Evolutionary conservation across 2,797 vertebrate species (phyloP).

Genomic region (Sebastolobus altivelis): DNA sequence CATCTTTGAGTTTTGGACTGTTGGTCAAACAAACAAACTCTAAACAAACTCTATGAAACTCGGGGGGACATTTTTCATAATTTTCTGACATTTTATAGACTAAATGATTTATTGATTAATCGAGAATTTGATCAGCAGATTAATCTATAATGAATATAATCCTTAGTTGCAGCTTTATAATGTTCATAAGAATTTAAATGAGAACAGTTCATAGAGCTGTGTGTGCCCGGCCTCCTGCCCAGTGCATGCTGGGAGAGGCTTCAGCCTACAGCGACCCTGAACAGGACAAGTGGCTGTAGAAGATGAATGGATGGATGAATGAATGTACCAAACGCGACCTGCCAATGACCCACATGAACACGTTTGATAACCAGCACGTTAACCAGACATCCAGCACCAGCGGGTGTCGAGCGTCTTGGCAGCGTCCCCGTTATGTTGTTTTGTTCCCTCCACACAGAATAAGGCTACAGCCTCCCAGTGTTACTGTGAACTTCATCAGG

Average conservation of each 20-base stretch:
- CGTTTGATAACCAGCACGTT: constrained; percentile 31
- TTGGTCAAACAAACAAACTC: not conserved
- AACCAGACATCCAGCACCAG: constrained; percentile 12
- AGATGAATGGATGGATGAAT: constrained; percentile 36
- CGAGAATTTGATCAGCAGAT: not conserved
- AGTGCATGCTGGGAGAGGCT: constrained; percentile 39
- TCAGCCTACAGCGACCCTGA: not conserved
- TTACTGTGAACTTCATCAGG: constrained; percentile 61
- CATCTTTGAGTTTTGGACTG: not conserved
- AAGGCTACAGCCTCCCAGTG: constrained; percentile 16
- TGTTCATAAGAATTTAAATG: not conserved
- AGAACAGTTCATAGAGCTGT: not conserved
- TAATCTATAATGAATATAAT: not conserved
- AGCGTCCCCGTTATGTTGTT: constrained; percentile 20
- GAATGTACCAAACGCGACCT: constrained; percentile 40
- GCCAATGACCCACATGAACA: constrained; percentile 22
- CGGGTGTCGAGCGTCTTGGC: constrained; percentile 10
- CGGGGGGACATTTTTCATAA: not conserved
- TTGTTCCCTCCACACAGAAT: constrained; percentile 29
- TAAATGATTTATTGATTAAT: not conserved
- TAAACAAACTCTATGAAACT: not conserved
- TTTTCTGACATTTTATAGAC: not conserved
- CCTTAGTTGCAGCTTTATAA: not conserved
- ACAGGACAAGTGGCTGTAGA: constrained; percentile 2
- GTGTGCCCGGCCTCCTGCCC: not conserved